Evolutionary conservation across 2,113 vertebrate genomes (phyloP), one percentile per base, ranked within the genome.

Genomic region (Centropristis striata): DNA sequence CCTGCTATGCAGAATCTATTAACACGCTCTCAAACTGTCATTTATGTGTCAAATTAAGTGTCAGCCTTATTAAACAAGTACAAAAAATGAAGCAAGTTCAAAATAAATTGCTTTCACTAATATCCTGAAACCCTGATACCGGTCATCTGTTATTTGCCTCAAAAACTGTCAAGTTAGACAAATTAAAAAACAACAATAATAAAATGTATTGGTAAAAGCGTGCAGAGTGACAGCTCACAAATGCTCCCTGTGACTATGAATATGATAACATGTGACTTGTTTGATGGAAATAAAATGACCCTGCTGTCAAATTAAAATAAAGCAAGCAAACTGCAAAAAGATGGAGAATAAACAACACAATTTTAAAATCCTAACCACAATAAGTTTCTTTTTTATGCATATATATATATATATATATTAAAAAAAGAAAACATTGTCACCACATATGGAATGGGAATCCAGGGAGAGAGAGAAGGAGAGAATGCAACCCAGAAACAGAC

Each of bases 71-170:
- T 83, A 81, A 83, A 73, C 63, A 37, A 77, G 86, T 41, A 55
- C 71, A 85, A 49, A 39, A 25, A 36, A 78, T 27, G 72, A 71
- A 72, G 60, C 18, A 14, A 23, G 44, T 69, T 59, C 18, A 69
- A 71, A 86, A 78, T 77, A 85, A 90, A 89, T 71, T 16, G 53
- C 44, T 75, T 81, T 42, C 39, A 25, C 21, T 14, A 12, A 57
- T 1, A 70, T 23, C 47, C 69, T 36, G 15, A 42, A 67, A 77
- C 23, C 4, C 46, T 46, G 42, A 27, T 18, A 54, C 18, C 13
- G 12, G 70, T 81, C 65, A 61, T 50, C 57, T 51, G 72, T 32
- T 79, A 55, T 51, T 53, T 47, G n/a, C 71, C 60, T 80, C 16
- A 74, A 44, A 78, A 57, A 7, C 63, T 82, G 75, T 84, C 63